Evolutionary conservation across 2,113 vertebrate species (phyloP).

Genomic region (Sceloporus tristichus): DNA sequence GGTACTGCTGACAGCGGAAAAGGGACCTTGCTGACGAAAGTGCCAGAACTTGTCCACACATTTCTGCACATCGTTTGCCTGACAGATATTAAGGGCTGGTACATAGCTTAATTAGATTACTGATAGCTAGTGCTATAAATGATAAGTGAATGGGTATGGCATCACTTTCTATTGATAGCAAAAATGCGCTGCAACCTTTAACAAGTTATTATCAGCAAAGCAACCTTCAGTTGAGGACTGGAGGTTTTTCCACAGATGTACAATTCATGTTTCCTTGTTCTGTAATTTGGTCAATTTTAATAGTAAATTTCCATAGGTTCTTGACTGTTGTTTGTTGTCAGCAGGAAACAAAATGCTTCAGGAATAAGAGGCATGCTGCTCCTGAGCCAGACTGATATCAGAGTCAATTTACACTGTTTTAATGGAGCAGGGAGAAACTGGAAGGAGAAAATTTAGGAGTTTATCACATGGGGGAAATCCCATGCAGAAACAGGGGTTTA

Average conservation of each 20-base stretch:
- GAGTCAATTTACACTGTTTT: background rate
- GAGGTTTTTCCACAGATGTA: conserved; percentile 53
- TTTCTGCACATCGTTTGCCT: conserved; percentile 84
- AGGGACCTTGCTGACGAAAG: conserved; percentile 83
- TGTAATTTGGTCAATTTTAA: conserved; percentile 56
- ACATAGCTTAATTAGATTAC: conserved; percentile 84
- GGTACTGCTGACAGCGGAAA: conserved; percentile 95
- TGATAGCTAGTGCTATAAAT: conserved; percentile 78
- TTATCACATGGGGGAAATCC: too few species aligned
- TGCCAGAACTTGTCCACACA: conserved; percentile 82
- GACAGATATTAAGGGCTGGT: conserved; percentile 83
- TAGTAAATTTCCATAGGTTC: conserved; percentile 54
- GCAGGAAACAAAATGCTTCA: conserved; percentile 53
- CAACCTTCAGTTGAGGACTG: conserved; percentile 60
- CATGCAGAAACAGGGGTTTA: too few species aligned
- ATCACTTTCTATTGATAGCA: conserved; percentile 74
- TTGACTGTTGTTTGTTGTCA: conserved; percentile 60
- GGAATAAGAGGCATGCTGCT: conserved; percentile 38
- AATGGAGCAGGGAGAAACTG: background rate
- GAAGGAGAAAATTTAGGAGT: background rate
- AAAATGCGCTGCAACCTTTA: conserved; percentile 67
- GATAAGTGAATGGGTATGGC: conserved; percentile 78
- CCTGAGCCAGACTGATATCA: background rate
- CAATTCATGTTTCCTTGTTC: conserved; percentile 67
- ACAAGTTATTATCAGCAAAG: conserved; percentile 66